A percentile compares a stretch with the other conserved stretches of the same genome.
phyloP scores from a whole-genome alignment of 2,888 invertebrate genomes.

The Parapristionchus giblindavisi region DNA sequence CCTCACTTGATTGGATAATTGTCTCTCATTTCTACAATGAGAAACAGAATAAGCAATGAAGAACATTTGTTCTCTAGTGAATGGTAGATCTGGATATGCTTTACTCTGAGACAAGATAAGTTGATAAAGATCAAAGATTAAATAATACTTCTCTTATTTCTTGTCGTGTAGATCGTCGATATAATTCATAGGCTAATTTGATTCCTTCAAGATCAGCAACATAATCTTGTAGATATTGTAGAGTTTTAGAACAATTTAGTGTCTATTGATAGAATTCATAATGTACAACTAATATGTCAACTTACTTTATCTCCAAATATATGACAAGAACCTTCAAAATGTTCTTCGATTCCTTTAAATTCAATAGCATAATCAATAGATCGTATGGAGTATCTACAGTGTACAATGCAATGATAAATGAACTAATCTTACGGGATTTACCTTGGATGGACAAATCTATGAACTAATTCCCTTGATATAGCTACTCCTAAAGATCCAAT shows the following conservation, averaged over 20 bases:
- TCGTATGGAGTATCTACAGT: background rate
- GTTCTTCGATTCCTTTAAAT: slow-evolving; percentile 14
- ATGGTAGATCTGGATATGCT: slow-evolving; percentile 17
- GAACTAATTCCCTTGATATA: slow-evolving; percentile 4
- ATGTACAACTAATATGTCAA: no score
- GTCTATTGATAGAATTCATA: background rate
- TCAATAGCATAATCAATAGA: background rate
- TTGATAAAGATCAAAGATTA: background rate
- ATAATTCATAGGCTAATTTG: background rate
- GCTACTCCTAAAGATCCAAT: slow-evolving; percentile 16
- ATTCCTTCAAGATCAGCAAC: slow-evolving; percentile 22
- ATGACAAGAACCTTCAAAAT: background rate
- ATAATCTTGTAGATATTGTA: slow-evolving; percentile 2
- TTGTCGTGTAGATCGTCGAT: slow-evolving; percentile 1
- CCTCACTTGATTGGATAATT: background rate
- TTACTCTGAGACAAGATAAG: background rate
- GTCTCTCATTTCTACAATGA: background rate
- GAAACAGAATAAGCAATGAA: slow-evolving; percentile 14
- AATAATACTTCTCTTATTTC: background rate
- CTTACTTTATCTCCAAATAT: slow-evolving; percentile 6
- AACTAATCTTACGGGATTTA: slow-evolving; percentile 2
- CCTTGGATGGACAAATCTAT: slow-evolving; percentile 16
- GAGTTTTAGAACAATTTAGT: background rate
- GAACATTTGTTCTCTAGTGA: slow-evolving; percentile 27
- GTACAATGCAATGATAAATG: background rate